These are phyloP conservation scores for Nowickia ferox DNA, from an alignment of 2,888 invertebrate species.

Conservation along the genomic window DNA sequence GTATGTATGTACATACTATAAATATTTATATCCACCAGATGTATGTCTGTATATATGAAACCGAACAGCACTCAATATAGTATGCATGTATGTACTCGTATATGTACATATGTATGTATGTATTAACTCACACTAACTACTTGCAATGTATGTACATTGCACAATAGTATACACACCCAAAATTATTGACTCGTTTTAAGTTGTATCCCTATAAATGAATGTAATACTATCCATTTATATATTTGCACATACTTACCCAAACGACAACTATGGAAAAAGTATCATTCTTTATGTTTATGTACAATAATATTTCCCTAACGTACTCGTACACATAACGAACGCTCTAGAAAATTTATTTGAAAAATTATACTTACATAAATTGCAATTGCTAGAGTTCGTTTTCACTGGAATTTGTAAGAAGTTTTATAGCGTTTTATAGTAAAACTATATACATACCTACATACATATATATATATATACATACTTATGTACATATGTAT, in stretches of 20 bases:
- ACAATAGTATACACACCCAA: slow-evolving; percentile 70
- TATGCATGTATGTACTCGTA: neutral
- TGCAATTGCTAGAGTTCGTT: slow-evolving; percentile 8
- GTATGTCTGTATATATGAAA: slow-evolving; percentile 46
- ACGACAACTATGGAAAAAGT: slow-evolving; percentile 1
- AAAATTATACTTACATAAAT: slow-evolving; percentile 25
- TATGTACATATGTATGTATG: neutral
- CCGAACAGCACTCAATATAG: slow-evolving; percentile 54
- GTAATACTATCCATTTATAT: slow-evolving; percentile 70
- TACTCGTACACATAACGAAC: neutral
- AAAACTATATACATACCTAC: neutral
- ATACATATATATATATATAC: neutral
- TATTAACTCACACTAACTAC: neutral
- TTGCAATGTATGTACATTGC: slow-evolving; percentile 34
- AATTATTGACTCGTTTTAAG: slow-evolving; percentile 71
- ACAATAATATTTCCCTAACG: slow-evolving; percentile 11
- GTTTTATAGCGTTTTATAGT: neutral
- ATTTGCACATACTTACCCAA: slow-evolving; percentile 40
- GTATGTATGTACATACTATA: no score
- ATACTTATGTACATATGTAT: no score
- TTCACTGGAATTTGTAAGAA: neutral
- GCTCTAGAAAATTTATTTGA: slow-evolving; percentile 35
- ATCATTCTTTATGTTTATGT: slow-evolving; percentile 14
- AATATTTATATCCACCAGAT: slow-evolving; percentile 50
- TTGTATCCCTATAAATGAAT: slow-evolving; percentile 73